A percentile compares a stretch with the other conserved stretches of the same genome.
phyloP scores from a whole-genome alignment of 2,113 vertebrate species.

The Anolis sagrei region DNA sequence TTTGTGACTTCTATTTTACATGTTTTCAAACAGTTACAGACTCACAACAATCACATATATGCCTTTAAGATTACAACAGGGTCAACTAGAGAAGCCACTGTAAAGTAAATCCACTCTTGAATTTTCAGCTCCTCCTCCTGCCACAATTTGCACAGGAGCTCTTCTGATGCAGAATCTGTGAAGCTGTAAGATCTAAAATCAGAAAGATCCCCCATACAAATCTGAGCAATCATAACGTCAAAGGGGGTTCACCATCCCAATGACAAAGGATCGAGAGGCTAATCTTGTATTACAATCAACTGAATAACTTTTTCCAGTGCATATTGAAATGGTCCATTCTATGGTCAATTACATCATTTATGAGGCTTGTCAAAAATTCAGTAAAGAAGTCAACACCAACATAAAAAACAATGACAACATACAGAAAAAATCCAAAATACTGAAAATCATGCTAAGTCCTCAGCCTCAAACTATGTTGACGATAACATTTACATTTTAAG shows the following conservation, averaged over 20 bases:
- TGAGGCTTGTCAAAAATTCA: neutral
- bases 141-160: no score
- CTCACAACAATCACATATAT: neutral
- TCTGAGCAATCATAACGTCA: no score
- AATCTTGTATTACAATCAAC: neutral
- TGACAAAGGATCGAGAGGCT: no score
- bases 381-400: neutral
- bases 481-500: neutral
- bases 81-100: neutral
- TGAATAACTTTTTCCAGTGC: neutral
- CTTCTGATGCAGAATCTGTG: no score
- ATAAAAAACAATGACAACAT: neutral
- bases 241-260: no score
- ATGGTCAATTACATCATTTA: neutral
- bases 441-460: neutral
- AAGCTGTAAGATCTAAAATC: no score
- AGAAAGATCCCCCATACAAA: no score
- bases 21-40: conserved; percentile 39
- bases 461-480: neutral
- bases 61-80: neutral
- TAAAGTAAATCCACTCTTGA: no score
- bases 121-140: no score
- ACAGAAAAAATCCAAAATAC: neutral
- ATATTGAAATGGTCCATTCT: neutral
- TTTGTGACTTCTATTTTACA: conserved; percentile 9